Conservation (phyloP, 2,113 vertebrate genomes). For the Perca schrenkii region DNA sequence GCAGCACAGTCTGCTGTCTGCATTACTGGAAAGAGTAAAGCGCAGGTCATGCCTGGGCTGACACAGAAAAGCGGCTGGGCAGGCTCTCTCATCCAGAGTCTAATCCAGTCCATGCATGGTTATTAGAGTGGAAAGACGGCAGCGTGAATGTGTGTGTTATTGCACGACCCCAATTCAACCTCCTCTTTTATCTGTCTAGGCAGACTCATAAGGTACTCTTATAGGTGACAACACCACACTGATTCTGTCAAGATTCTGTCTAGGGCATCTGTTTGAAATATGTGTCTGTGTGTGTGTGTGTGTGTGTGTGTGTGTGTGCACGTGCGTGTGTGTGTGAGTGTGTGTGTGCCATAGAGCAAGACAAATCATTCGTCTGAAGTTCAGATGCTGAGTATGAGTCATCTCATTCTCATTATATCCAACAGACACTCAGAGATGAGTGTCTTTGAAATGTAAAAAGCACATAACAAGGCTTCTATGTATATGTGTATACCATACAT, state of each 20-base stretch:
- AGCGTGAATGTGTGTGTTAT: conserved; percentile 53
- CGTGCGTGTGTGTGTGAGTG: background rate
- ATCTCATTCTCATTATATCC: conserved; percentile 22
- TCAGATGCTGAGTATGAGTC: conserved; percentile 13
- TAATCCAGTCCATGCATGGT: conserved; percentile 65
- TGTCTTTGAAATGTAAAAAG: conserved; percentile 49
- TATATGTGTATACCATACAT: conserved; percentile 1
- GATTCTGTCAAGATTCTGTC: conserved; percentile 36
- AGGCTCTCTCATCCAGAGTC: conserved; percentile 47
- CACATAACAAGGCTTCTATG: background rate
- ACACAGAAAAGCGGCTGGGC: conserved; percentile 65
- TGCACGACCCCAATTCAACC: conserved; percentile 40
- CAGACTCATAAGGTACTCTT: conserved; percentile 54
- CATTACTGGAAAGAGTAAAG: conserved; percentile 70
- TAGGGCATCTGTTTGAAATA: conserved; percentile 33
- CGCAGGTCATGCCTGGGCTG: conserved; percentile 67
- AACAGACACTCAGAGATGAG: conserved; percentile 21
- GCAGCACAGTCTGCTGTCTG: conserved; percentile 60
- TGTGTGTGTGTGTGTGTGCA: conserved; percentile 11
- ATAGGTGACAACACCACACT: conserved; percentile 38
- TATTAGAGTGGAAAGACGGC: conserved; percentile 77
- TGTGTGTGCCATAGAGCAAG: conserved; percentile 5
- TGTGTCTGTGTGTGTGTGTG: background rate
- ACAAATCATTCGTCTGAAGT: conserved; percentile 27
- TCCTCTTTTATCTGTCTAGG: conserved; percentile 50